These are phyloP conservation scores for Drosophila kohkoa DNA, from an alignment of 1,140 invertebrate species.

Conservation along the genomic window DNA sequence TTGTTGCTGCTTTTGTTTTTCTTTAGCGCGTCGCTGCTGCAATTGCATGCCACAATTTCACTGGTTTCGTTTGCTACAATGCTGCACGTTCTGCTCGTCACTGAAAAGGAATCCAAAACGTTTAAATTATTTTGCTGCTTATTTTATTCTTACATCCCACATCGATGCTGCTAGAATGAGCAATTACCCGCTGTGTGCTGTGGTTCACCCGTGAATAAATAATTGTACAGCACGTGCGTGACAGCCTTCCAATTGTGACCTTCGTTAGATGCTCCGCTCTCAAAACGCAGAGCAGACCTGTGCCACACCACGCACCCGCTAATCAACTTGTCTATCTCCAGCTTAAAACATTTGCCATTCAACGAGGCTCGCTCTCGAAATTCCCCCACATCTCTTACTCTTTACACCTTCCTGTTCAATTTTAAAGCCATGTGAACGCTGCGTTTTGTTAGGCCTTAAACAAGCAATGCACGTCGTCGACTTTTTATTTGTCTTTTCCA, in stretches of 20 bases:
- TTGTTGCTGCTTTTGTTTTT: constrained; percentile 13
- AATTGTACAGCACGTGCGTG: constrained; percentile 63
- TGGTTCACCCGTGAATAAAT: constrained; percentile 51
- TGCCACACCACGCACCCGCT: constrained; percentile 17
- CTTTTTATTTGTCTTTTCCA: constrained; percentile 75
- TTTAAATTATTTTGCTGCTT: constrained; percentile 43
- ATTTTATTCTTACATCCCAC: constrained; percentile 11
- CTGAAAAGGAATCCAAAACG: constrained; percentile 54
- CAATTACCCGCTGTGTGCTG: constrained; percentile 35
- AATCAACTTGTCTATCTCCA: constrained; percentile 43
- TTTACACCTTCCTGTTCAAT: not conserved
- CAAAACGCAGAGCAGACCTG: not conserved
- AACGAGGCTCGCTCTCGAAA: not conserved
- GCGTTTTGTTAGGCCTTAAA: constrained; percentile 49
- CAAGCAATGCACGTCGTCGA: constrained; percentile 72
- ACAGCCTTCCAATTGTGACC: constrained; percentile 44
- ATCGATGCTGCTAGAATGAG: not conserved
- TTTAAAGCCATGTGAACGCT: constrained; percentile 9
- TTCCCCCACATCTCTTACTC: not conserved
- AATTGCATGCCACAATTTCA: constrained; percentile 61
- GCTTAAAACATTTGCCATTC: constrained; percentile 20
- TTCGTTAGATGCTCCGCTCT: constrained; percentile 2
- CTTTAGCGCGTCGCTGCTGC: constrained; percentile 22
- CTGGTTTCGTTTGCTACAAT: constrained; percentile 1
- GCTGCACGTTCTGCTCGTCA: constrained; percentile 37